Percentiles rank a stretch among this genome's conserved stretches.
phyloP scores from a whole-genome alignment of 2,888 invertebrate species.

The Diarsia rubi region DNA sequence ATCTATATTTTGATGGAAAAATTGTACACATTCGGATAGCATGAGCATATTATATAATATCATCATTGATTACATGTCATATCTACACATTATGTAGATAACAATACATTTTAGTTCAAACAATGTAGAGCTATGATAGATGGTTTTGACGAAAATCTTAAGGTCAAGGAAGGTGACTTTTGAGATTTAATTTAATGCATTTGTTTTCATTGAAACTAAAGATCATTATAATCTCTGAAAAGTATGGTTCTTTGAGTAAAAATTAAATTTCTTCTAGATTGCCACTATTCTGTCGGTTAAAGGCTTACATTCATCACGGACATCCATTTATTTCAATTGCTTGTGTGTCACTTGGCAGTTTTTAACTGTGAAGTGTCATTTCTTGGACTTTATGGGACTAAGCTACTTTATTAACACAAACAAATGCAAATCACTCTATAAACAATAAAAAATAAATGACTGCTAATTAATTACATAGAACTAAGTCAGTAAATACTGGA shows the following conservation, averaged over 20 bases:
- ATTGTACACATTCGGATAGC: slow-evolving; percentile 15
- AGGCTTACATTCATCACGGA: not conserved
- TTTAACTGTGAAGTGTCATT: not conserved
- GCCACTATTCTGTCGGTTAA: not conserved
- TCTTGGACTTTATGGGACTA: not conserved
- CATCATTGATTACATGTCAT: slow-evolving; percentile 51
- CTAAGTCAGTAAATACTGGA: not conserved
- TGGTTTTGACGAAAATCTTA: slow-evolving; percentile 36
- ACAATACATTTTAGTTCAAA: slow-evolving; percentile 36
- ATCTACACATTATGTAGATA: slow-evolving; percentile 41
- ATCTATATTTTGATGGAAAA: slow-evolving; percentile 21
- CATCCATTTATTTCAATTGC: not conserved
- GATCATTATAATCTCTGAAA: not conserved
- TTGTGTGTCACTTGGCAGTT: too few species aligned
- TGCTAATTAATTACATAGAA: not conserved
- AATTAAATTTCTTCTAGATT: not conserved
- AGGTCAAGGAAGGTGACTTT: slow-evolving; percentile 56
- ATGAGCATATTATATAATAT: slow-evolving; percentile 28
- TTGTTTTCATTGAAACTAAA: not conserved
- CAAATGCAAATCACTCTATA: not conserved
- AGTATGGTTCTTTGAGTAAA: not conserved
- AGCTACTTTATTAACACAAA: not conserved
- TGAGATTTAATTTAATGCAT: not conserved
- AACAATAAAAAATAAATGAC: not conserved
- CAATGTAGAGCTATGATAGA: slow-evolving; percentile 38